Evolutionary conservation across 2,888 invertebrate species (phyloP), one percentile per base, ranked within the genome.

Genomic region (Eupsilia transversa): DNA sequence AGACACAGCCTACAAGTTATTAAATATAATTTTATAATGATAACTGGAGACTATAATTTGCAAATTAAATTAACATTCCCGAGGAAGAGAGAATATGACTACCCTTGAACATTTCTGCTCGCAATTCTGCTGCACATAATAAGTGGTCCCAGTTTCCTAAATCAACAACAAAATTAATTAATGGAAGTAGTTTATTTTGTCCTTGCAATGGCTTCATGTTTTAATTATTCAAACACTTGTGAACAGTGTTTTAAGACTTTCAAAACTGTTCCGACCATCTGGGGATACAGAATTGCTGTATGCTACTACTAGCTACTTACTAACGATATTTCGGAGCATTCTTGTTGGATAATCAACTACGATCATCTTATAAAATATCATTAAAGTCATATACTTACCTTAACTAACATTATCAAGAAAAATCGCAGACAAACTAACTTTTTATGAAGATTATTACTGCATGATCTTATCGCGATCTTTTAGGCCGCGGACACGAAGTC

Each of bases 91-190:
- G 57, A 63, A 52, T n/a, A 76, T 64, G n/a, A 56, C 23, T 14
- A 76, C 23, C 41, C 49, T 56, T 54, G 20, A 59, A 52, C 35
- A 65, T 65, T 72, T 61, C 56, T 43, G 71, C 52, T 63, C 64
- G 52, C 65, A 69, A 78, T 60, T 72, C 64, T 69, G 56, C 54
- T 54, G 67, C 67, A 72, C 56, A 59, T 43, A 57, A 70, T 54
- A 56, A 52, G 38, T 64, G 56, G 57, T 68, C 30, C 64, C 64
- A 46, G 67, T 79, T 74, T 61, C 57, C 27, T 83, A 71, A 79
- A 83, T 79, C 70, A 81, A 74, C 70, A 74, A 60, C 60, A 46
- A 73, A 73, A 73, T 83, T 83, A 81, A 81, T 73, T 72, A 74
- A 63, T 65, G n/a, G n/a, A n/a, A n/a, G 60, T 46, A 23, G 59